Conservation (phyloP, 2,797 vertebrate genomes). For the Leuciscus waleckii region DNA sequence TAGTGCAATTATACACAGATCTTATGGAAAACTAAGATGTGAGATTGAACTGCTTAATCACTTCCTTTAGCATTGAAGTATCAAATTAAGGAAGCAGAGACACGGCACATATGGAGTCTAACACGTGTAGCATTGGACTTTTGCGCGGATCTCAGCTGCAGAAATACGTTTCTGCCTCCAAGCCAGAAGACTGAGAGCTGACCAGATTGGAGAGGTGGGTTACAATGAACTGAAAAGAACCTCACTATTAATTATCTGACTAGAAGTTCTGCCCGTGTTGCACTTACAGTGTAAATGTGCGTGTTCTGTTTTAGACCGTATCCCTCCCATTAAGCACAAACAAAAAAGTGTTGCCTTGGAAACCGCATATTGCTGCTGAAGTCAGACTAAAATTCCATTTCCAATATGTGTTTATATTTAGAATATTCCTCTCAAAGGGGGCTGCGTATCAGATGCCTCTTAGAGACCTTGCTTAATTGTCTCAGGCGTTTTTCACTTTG, state of each 20-base stretch:
- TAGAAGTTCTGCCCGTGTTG: constrained; percentile 24
- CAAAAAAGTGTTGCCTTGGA: constrained; percentile 67
- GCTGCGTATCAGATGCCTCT: constrained; percentile 62
- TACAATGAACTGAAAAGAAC: background rate
- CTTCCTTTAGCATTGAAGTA: constrained; percentile 5
- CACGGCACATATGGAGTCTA: background rate
- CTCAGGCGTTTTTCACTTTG: constrained; percentile 61
- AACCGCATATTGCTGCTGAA: constrained; percentile 66
- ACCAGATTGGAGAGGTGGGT: constrained; percentile 31
- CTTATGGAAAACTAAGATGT: background rate
- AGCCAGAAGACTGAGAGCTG: constrained; percentile 23
- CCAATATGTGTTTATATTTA: constrained; percentile 68
- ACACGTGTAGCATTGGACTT: background rate
- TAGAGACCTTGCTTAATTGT: constrained; percentile 64
- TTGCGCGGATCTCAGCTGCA: background rate
- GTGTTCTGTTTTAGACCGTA: constrained; percentile 33
- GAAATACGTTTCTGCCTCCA: constrained; percentile 5
- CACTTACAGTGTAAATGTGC: constrained; percentile 50
- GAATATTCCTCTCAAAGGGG: constrained; percentile 58
- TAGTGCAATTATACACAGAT: constrained; percentile 19
- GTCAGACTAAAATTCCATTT: constrained; percentile 70
- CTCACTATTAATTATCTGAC: constrained; percentile 37
- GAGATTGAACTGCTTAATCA: constrained; percentile 10
- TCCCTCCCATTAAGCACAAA: constrained; percentile 59
- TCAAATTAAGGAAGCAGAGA: constrained; percentile 14